phyloP scores from a whole-genome alignment of 92 coral and sea anemone genomes.

The Palythoa caribaeorum region DNA sequence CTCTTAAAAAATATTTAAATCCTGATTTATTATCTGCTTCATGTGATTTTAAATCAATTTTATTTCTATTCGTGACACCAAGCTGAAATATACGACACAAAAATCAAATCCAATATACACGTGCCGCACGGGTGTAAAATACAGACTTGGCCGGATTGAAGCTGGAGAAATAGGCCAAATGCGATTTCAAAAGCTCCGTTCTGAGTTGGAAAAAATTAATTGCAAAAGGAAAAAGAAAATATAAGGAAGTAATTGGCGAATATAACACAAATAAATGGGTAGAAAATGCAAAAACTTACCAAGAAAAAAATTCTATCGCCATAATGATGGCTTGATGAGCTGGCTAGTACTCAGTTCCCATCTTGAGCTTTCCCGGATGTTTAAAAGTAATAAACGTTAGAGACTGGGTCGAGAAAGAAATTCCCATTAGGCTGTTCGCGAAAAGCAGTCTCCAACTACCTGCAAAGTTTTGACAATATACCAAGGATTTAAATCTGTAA shows the following conservation, averaged over 20 bases:
- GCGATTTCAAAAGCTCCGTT: neutral
- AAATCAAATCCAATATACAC: neutral
- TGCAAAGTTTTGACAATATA: constrained; percentile 70
- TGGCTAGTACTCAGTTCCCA: constrained; percentile 60
- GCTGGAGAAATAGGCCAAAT: neutral
- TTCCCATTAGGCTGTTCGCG: constrained; percentile 59
- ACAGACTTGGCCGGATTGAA: no score
- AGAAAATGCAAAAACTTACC: constrained; percentile 57
- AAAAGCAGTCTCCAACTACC: constrained; percentile 59
- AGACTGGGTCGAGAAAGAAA: neutral
- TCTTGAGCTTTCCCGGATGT: constrained; percentile 54
- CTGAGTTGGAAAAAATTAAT: neutral
- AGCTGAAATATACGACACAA: neutral
- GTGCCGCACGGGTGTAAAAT: neutral
- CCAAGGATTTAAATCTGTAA: constrained; percentile 42
- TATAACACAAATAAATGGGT: neutral
- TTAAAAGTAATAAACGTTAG: neutral
- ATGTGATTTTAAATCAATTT: neutral
- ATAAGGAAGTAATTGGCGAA: neutral
- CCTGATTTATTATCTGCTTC: neutral
- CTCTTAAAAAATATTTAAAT: neutral
- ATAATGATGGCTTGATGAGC: constrained; percentile 74
- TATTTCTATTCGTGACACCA: neutral
- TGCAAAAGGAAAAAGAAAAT: neutral
- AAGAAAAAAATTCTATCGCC: constrained; percentile 38